A percentile compares a stretch with the other conserved stretches of the same genome.
Conservation (phyloP, 2,113 vertebrate species). For the Falcunculus frontatus region DNA sequence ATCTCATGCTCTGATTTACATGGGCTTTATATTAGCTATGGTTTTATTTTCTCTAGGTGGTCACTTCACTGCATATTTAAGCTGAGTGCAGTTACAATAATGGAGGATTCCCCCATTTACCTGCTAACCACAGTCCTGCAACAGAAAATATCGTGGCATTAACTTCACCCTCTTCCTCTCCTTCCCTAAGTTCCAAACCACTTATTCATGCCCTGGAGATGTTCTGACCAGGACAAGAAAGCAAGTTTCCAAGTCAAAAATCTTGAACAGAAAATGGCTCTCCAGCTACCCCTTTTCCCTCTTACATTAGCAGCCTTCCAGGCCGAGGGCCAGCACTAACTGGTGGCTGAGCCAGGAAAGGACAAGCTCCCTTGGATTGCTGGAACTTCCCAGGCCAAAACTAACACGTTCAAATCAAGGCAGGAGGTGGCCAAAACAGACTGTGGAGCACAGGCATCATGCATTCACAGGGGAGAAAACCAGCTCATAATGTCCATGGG, state of each 20-base stretch:
- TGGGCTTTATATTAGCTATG: neutral
- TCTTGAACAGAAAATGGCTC: neutral
- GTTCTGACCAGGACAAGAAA: neutral
- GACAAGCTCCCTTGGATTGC: neutral
- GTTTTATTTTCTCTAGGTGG: neutral
- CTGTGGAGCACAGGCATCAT: neutral
- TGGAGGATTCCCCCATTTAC: neutral
- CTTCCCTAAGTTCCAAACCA: neutral
- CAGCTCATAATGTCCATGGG: neutral
- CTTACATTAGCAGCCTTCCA: conserved; percentile 8
- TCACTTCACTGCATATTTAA: neutral
- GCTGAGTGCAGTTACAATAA: neutral
- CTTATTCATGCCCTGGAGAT: neutral
- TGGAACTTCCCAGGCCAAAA: neutral
- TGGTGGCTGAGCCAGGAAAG: conserved; percentile 13
- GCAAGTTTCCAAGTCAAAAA: neutral
- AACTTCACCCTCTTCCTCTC: neutral
- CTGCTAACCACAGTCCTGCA: neutral
- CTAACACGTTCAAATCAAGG: neutral
- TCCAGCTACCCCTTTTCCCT: neutral
- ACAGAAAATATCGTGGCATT: neutral
- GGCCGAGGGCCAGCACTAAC: neutral
- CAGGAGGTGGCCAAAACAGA: neutral
- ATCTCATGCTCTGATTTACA: neutral
- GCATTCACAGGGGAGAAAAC: neutral